Conservation (phyloP, 2,797 vertebrate genomes). For the Poeciliopsis turneri region DNA sequence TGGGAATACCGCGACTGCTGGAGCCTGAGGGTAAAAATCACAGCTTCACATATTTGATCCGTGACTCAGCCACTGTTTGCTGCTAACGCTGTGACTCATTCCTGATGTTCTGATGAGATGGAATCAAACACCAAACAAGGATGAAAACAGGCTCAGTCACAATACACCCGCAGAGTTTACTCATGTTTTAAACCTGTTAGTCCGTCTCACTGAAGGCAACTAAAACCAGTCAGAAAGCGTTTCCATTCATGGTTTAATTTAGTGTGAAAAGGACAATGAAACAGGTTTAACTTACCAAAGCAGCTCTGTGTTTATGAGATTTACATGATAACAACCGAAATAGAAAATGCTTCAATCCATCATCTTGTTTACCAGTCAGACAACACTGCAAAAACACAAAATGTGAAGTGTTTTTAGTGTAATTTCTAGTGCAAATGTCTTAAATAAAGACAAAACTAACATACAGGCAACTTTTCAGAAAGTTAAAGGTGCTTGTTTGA, state of each 20-base stretch:
- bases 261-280: not conserved
- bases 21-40: constrained; percentile 90
- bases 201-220: not conserved
- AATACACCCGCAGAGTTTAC: not conserved
- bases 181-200: not conserved
- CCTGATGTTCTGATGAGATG: constrained; percentile 2
- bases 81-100: not conserved
- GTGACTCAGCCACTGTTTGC: not conserved
- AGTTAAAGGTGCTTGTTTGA: no score
- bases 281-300: not conserved
- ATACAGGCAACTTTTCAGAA: no score
- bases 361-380: not conserved
- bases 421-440: no score
- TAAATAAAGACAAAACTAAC: no score
- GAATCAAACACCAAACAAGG: not conserved
- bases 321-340: not conserved
- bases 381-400: no score
- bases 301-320: not conserved
- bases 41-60: not conserved
- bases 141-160: not conserved
- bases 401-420: no score
- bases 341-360: not conserved
- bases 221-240: not conserved
- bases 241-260: constrained; percentile 1
- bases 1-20: constrained; percentile 91